A percentile compares a stretch with the other conserved stretches of the same genome.
These are phyloP conservation scores for Helicolenus hilgendorfi DNA, from an alignment of 2,797 vertebrate genomes.

Conservation along the genomic window DNA sequence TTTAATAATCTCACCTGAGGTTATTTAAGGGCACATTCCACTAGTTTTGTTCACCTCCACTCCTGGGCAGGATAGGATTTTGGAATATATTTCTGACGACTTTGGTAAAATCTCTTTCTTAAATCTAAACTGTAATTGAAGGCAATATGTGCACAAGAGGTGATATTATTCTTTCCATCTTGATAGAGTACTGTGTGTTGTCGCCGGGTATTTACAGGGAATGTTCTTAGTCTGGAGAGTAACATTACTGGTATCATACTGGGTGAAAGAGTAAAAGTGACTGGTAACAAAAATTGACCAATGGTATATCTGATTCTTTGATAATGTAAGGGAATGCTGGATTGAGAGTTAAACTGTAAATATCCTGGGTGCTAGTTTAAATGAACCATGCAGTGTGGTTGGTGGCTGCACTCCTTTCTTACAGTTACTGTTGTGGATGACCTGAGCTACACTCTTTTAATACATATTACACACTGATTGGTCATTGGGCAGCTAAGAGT, in stretches of 20 bases:
- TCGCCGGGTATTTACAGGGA: background rate
- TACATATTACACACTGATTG: too few species aligned
- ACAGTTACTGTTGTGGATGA: too few species aligned
- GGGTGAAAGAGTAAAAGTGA: background rate
- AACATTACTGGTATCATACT: background rate
- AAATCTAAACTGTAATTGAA: background rate
- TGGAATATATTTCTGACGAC: background rate
- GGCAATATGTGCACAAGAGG: background rate
- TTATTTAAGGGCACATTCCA: background rate
- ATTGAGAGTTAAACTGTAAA: too few species aligned
- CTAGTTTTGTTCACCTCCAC: background rate
- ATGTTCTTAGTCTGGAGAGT: background rate
- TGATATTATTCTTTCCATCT: background rate
- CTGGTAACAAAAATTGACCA: too few species aligned
- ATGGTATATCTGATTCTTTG: too few species aligned
- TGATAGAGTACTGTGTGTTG: background rate
- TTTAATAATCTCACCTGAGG: background rate
- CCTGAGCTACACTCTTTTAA: background rate
- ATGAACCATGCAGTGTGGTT: too few species aligned
- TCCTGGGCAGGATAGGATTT: background rate
- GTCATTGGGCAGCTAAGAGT: background rate
- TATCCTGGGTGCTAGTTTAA: too few species aligned
- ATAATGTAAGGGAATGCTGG: too few species aligned
- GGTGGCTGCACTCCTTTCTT: too few species aligned
- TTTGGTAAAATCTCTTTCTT: conserved; percentile 28